Evolutionary conservation across 1,140 invertebrate genomes (phyloP).

Genomic region (Tetranychus cinnabarinus): DNA sequence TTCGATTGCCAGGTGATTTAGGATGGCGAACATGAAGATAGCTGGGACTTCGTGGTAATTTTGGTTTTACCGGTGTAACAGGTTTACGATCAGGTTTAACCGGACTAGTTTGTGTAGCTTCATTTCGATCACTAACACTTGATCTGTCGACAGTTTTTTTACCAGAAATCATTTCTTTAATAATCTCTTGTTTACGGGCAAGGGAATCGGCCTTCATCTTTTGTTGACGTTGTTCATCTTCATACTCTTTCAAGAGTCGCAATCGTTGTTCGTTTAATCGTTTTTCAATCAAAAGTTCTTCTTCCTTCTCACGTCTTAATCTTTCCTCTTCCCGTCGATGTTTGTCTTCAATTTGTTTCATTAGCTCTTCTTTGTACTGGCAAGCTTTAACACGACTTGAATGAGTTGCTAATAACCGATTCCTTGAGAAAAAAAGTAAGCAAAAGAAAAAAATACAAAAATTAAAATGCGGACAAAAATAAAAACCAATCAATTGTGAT

Average conservation of each 20-base stretch:
- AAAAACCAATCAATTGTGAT: not conserved
- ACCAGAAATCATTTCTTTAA: not conserved
- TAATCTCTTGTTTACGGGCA: not conserved
- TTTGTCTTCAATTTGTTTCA: conserved; percentile 8
- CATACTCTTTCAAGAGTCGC: conserved; percentile 1
- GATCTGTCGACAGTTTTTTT: not conserved
- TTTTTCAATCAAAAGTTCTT: conserved; percentile 1
- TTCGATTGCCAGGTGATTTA: not conserved
- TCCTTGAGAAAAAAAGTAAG: not conserved
- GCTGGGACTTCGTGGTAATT: not conserved
- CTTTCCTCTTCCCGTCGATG: not conserved
- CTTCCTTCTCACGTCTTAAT: not conserved
- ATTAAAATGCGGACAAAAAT: not conserved
- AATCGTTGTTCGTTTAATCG: conserved; percentile 1
- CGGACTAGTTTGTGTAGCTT: not conserved
- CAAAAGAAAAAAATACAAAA: not conserved
- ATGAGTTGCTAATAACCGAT: not conserved
- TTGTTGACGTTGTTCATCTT: conserved; percentile 1
- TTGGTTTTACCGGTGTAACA: not conserved
- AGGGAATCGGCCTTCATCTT: not conserved
- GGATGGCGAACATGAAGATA: not conserved
- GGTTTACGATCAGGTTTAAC: not conserved
- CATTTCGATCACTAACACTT: not conserved
- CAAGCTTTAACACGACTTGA: not conserved
- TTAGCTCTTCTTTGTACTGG: conserved; percentile 1